Conservation (phyloP, 2,113 vertebrate species). For the Paramisgurnus dabryanus region DNA sequence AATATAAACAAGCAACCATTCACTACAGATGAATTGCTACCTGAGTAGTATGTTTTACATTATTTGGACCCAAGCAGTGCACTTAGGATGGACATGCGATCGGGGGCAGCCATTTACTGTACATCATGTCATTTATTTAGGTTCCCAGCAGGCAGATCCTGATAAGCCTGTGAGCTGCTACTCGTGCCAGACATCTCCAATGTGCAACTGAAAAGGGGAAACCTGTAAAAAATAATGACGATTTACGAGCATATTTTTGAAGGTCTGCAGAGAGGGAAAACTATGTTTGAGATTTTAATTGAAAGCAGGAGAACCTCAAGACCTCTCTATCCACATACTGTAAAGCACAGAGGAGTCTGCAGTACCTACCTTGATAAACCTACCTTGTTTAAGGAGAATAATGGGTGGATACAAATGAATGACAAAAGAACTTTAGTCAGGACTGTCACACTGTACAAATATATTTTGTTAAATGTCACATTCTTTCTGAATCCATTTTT, state of each 20-base stretch:
- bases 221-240: conserved; percentile 69
- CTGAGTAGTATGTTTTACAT: conserved; percentile 52
- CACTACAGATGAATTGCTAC: too few relatives aligned
- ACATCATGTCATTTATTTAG: conserved; percentile 25
- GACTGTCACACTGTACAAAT: too few relatives aligned
- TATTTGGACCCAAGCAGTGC: conserved; percentile 23
- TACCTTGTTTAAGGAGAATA: neutral
- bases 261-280: conserved; percentile 56
- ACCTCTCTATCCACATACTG: neutral
- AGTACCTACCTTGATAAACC: conserved; percentile 28
- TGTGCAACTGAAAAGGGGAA: conserved; percentile 62
- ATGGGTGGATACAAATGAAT: neutral
- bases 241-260: conserved; percentile 66
- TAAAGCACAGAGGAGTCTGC: conserved; percentile 1
- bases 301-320: conserved; percentile 52
- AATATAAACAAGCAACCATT: too few relatives aligned
- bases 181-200: conserved; percentile 53
- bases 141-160: conserved; percentile 37
- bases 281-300: conserved; percentile 58
- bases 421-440: too few relatives aligned
- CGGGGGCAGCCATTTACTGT: conserved; percentile 16
- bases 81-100: conserved; percentile 7
- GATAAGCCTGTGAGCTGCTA: conserved; percentile 57
- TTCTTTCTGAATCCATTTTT: too few relatives aligned
- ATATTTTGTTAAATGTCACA: too few relatives aligned